Conservation (phyloP, 2,113 vertebrate genomes). For the Ibidorhyncha struthersii region DNA sequence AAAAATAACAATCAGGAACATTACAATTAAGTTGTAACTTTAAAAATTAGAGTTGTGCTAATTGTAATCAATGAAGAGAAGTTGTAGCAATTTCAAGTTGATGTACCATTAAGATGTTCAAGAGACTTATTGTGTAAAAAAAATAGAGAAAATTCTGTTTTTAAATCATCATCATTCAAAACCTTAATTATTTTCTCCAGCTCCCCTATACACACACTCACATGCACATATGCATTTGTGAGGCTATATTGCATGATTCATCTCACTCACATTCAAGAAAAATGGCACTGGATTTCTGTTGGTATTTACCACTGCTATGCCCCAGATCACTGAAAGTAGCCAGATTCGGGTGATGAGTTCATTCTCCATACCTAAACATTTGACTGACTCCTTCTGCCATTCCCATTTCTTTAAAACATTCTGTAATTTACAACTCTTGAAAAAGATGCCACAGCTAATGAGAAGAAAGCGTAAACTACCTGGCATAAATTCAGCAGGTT, state of each 20-base stretch:
- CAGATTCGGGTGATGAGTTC: neutral
- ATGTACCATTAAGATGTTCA: neutral
- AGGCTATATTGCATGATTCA: neutral
- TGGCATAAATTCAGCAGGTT: slow-evolving; percentile 37
- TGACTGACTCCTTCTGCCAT: neutral
- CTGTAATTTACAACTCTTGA: slow-evolving; percentile 43
- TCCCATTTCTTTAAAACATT: neutral
- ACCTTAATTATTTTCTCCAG: neutral
- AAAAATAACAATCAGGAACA: neutral
- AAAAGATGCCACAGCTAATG: slow-evolving; percentile 24
- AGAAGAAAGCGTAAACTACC: neutral
- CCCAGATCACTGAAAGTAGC: neutral
- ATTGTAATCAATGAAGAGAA: neutral
- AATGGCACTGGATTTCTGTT: neutral
- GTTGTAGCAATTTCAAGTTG: neutral
- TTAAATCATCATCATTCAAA: neutral
- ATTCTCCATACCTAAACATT: neutral
- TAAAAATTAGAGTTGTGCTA: neutral
- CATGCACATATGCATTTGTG: neutral
- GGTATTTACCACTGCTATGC: neutral
- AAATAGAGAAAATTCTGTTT: neutral
- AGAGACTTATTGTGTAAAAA: neutral
- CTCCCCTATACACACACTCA: neutral
- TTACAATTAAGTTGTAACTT: neutral
- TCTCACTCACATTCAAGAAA: neutral